Evolutionary conservation across 2,113 vertebrate genomes (phyloP).

Genomic region (Dunckerocampus dactyliophorus): DNA sequence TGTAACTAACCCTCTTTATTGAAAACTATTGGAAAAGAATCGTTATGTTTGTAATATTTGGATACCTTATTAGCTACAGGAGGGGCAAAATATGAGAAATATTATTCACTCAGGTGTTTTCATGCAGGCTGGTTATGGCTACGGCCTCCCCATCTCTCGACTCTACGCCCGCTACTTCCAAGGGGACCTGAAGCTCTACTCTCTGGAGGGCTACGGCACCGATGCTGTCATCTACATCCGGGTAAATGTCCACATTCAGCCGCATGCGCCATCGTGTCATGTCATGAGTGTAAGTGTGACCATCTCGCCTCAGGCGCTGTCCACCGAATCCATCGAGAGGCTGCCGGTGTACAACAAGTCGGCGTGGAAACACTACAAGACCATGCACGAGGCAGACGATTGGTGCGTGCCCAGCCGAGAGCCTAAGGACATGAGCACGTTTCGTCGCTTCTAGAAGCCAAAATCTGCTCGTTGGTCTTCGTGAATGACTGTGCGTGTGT

Average conservation of each 20-base stretch:
- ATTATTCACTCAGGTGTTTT: not conserved
- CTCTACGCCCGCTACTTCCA: constrained; percentile 97
- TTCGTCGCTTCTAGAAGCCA: constrained; percentile 78
- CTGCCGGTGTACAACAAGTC: constrained; percentile 96
- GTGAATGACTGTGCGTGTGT: not conserved
- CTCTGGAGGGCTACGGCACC: constrained; percentile 91
- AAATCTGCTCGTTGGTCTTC: not conserved
- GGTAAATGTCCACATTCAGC: constrained; percentile 63
- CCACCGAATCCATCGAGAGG: constrained; percentile 92
- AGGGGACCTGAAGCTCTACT: constrained; percentile 94
- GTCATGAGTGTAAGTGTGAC: too few species aligned
- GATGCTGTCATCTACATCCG: constrained; percentile 94
- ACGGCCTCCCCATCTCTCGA: constrained; percentile 93
- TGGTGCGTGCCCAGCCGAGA: constrained; percentile 96
- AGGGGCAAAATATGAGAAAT: not conserved
- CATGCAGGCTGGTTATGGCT: constrained; percentile 87
- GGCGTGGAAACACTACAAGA: constrained; percentile 93
- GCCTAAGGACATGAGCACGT: constrained; percentile 95
- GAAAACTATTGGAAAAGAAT: too few species aligned
- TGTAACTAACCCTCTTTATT: too few species aligned
- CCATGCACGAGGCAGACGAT: constrained; percentile 88
- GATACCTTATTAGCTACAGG: too few species aligned
- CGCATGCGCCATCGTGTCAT: too few species aligned
- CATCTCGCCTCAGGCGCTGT: constrained; percentile 78
- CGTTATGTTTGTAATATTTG: too few species aligned